phyloP scores from a whole-genome alignment of 2,888 invertebrate species.

The Asteroscopus sphinx region DNA sequence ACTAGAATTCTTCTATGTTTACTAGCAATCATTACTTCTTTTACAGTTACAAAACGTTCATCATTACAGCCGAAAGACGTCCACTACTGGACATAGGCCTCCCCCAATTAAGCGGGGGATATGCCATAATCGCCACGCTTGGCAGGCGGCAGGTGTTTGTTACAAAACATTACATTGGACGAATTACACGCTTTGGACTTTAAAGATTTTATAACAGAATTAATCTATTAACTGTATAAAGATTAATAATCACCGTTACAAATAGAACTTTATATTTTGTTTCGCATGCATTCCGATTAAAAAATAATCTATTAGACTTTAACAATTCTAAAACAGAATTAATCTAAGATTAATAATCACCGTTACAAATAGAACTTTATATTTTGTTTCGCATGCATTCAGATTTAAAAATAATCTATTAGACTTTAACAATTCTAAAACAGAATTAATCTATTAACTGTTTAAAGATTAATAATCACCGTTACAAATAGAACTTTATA shows the following conservation, averaged over 20 bases:
- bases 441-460: conserved; percentile 13
- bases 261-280: conserved; percentile 11
- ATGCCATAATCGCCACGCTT: too few relatives aligned
- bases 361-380: conserved; percentile 10
- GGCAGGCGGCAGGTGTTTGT: too few relatives aligned
- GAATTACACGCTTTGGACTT: too few relatives aligned
- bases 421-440: too few relatives aligned
- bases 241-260: conserved; percentile 24
- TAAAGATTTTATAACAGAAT: background rate
- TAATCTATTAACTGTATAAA: conserved; percentile 11
- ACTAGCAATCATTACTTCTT: background rate
- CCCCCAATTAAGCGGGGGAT: too few relatives aligned
- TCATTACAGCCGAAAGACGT: too few relatives aligned
- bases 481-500: conserved; percentile 10
- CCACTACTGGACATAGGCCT: too few relatives aligned
- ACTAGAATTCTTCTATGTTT: conserved; percentile 1
- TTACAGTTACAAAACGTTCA: conserved; percentile 17
- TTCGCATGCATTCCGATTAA: conserved; percentile 59
- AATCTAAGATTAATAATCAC: conserved; percentile 21
- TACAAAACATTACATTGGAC: too few relatives aligned
- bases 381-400: conserved; percentile 55
- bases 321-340: background rate
- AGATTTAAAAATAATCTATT: conserved; percentile 62
- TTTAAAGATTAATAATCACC: conserved; percentile 18
- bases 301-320: conserved; percentile 59